These are phyloP conservation scores for Eurystomus gularis DNA, from an alignment of 2,113 vertebrate species.

Conservation along the genomic window DNA sequence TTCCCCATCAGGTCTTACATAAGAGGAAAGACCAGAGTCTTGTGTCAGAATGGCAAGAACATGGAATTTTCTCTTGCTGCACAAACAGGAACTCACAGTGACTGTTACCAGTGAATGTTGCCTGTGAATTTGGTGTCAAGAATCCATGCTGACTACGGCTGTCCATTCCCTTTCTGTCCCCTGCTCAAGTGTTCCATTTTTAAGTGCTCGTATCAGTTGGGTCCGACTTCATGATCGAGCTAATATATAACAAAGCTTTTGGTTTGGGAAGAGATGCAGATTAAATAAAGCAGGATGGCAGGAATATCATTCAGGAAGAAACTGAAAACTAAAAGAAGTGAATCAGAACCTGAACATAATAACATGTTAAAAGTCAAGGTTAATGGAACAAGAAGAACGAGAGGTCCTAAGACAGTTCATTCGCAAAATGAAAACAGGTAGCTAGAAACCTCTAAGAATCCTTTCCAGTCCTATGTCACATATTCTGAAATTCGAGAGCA, in stretches of 20 bases:
- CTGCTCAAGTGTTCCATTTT: neutral
- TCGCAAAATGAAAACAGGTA: neutral
- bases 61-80: neutral
- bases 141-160: neutral
- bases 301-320: neutral
- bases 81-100: neutral
- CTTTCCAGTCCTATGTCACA: neutral
- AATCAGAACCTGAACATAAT: neutral
- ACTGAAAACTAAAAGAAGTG: neutral
- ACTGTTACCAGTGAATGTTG: neutral
- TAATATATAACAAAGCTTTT: neutral
- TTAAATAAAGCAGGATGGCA: neutral
- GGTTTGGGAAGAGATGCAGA: neutral
- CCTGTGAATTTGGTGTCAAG: neutral
- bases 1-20: neutral
- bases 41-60: neutral
- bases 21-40: neutral
- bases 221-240: neutral
- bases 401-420: neutral
- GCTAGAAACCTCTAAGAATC: neutral
- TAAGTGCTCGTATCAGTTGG: neutral
- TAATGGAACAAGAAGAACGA: neutral
- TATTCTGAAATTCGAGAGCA: neutral
- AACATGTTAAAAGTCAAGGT: neutral
- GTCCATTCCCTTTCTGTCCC: neutral